Percentiles rank a stretch among this genome's conserved stretches.
Evolutionary conservation across 2,888 invertebrate genomes (phyloP).

Genomic region (Parascotia fuliginaria): DNA sequence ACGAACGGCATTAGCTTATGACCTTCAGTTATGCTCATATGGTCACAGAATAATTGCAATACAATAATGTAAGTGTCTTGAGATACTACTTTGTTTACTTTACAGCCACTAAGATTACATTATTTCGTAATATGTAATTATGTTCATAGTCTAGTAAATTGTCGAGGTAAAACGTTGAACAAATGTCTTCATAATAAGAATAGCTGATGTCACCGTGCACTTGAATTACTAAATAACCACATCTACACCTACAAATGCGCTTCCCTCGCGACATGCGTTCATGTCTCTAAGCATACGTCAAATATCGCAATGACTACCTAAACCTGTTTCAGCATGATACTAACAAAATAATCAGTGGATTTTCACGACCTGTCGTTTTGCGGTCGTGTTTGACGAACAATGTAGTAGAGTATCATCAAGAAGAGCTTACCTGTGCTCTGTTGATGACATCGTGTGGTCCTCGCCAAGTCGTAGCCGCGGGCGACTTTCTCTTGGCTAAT

Average conservation of each 20-base stretch:
- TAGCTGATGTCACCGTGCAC: slow-evolving; percentile 59
- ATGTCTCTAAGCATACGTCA: background rate
- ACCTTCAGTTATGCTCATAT: slow-evolving; percentile 32
- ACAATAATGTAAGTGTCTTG: slow-evolving; percentile 15
- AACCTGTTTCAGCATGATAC: no score
- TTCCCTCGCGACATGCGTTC: background rate
- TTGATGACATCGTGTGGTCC: slow-evolving; percentile 84
- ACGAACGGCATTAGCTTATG: slow-evolving; percentile 26
- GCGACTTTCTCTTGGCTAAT: slow-evolving; percentile 86
- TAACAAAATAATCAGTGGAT: no score
- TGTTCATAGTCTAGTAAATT: slow-evolving; percentile 18
- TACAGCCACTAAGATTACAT: slow-evolving; percentile 14
- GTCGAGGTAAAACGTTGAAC: slow-evolving; percentile 18
- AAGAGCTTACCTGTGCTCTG: slow-evolving; percentile 78
- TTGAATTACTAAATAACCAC: slow-evolving; percentile 54
- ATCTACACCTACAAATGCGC: background rate
- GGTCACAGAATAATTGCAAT: slow-evolving; percentile 24
- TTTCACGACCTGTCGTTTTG: background rate
- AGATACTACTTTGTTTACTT: slow-evolving; percentile 18
- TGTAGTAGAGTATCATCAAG: background rate
- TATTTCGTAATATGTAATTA: slow-evolving; percentile 10
- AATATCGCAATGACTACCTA: background rate
- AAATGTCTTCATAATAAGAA: slow-evolving; percentile 31
- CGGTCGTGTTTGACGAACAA: background rate
- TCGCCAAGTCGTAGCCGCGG: slow-evolving; percentile 84